phyloP scores from a whole-genome alignment of 2,797 vertebrate species.

The Capromys pilorides region DNA sequence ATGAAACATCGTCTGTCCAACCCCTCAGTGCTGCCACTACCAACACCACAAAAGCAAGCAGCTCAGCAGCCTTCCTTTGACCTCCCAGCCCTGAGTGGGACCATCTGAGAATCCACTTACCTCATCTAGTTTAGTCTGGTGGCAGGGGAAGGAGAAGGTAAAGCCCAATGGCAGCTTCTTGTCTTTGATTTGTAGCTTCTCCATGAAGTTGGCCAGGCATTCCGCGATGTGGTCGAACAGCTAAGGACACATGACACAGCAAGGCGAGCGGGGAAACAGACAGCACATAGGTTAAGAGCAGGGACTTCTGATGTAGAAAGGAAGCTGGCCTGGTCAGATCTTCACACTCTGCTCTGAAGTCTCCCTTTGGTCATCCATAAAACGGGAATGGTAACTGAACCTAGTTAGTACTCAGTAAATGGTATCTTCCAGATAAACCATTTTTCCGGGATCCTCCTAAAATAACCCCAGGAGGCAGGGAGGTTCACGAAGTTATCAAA shows the following conservation, averaged over 20 bases:
- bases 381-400: background rate
- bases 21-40: too few species aligned
- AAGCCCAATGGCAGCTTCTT: constrained; percentile 96
- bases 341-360: background rate
- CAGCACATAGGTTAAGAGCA: background rate
- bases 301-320: background rate
- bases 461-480: background rate
- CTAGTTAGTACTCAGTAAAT: background rate
- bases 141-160: constrained; percentile 97
- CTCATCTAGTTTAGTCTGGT: constrained; percentile 96
- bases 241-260: constrained; percentile 80
- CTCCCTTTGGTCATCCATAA: background rate
- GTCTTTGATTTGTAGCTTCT: constrained; percentile 94
- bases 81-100: background rate
- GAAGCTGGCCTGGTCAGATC: background rate
- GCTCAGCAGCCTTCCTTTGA: background rate
- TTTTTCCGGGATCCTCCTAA: background rate
- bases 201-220: constrained; percentile 94
- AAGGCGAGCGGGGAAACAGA: background rate
- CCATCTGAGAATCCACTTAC: constrained; percentile 83
- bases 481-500: background rate
- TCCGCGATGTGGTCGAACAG: constrained; percentile 96
- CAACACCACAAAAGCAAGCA: background rate
- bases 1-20: background rate
- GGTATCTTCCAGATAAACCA: background rate